Base-by-base conservation (phyloP, 2,113 vertebrate genomes). In the Prionailurus bengalensis region DNA sequence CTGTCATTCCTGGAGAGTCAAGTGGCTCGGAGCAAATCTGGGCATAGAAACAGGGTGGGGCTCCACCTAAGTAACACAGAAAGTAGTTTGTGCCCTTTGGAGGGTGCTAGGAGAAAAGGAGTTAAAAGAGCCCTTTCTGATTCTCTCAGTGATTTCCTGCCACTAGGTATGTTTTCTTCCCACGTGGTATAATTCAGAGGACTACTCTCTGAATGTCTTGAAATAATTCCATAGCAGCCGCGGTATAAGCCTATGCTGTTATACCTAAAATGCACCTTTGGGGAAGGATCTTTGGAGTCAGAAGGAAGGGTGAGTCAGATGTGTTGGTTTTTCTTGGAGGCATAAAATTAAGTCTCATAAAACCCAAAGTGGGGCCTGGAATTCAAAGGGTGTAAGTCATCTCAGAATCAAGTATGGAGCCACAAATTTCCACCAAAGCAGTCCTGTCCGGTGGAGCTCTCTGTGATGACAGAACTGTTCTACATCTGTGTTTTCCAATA, bases 321-420 rank as follows among this genome's bases (percentile, higher is more conserved):
- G 7, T 89, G 39, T 82, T 94, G 33, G 45, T 85, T 95, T 97
- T 92, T 87, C 83, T 96, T 68, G 79, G 17, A 96, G 55, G 63
- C 82, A 96, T 95, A 95, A 91, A 89, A 86, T 89, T 83, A 95
- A 25, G 65, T 51, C 42, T 94, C 33, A 71, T 83, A 97, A 97
- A 93, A 91, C 9, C 16, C 48, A 53, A 70, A 96, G 73, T 66
- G 21, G 66, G 58, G 16, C 42, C 58, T 93, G 81, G 80, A 91
- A 86, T 74, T 93, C 42, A 93, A 96, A 89, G 61, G 31, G 31
- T 68, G 16, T 9, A 74, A 85, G 76, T 90, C 19, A 65, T 70
- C 48, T 63, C 29, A 66, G 27, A 73, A 91, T 31, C 51, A n/a
- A 94, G 27, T 53, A 63, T 83, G 73, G 55, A 70, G 25, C 65